Evolutionary conservation across 2,888 invertebrate genomes (phyloP), one percentile per base, ranked within the genome.

Genomic region (Sepioteuthis lessoniana): DNA sequence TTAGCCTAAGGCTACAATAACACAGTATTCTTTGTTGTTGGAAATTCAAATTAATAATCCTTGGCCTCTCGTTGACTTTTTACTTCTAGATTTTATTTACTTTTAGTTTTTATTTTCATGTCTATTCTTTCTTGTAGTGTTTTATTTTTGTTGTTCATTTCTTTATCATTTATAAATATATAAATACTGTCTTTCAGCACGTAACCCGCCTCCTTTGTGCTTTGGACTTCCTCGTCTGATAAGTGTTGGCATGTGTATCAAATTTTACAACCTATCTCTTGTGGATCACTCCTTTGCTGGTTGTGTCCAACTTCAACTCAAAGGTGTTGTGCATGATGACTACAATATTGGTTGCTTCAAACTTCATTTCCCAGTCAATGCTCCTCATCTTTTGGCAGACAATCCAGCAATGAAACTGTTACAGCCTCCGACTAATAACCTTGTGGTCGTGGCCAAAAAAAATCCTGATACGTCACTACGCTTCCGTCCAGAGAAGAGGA

Each of bases 401-500:
- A 13, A 76, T 10, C n/a, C n/a, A n/a, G 76, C 76, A 76, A 76
- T 76, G 76, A 76, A 35, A 76, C 76, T 35, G 76, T n/a, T 35
- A 76, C 76, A 76, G 76, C 13, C 76, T 76, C 76, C 76, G n/a
- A 76, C 76, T 76, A 76, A 76, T 76, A 76, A 76, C n/a, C 76
- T 76, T n/a, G n/a, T 76, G 76, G 76, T 76, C 7, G 76, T 76
- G n/a, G 76, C 76, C 16, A 76, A 76, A 76, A 76, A 76, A n/a
- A 76, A 76, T 76, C 76, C 76, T n/a, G 76, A 76, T n/a, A 76
- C 35, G 19, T n/a, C n/a, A n/a, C 76, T 76, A 35, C 76, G 76
- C 76, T 76, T 76, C 76, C 76, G n/a, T 76, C 76, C 76, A 76
- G 76, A 76, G 76, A 76, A 76, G n/a, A 76, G 76, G 76, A 76